A percentile compares a stretch with the other conserved stretches of the same genome.
Evolutionary conservation across 2,113 vertebrate genomes (phyloP).

Genomic region (Smithornis capensis): DNA sequence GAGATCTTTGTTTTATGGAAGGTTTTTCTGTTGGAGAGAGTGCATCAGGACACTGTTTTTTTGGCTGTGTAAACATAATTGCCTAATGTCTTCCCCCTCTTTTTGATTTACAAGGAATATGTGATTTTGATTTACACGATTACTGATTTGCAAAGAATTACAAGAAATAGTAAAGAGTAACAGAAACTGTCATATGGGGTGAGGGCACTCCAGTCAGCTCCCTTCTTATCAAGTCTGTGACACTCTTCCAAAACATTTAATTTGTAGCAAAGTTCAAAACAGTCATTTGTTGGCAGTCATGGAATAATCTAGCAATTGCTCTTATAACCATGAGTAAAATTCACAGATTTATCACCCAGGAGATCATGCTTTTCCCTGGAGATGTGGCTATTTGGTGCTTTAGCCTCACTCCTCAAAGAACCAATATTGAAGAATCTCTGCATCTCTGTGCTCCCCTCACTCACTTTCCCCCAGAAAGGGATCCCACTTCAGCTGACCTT

Average conservation of each 20-base stretch:
- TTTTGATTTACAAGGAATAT: neutral
- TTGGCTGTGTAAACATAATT: neutral
- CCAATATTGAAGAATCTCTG: neutral
- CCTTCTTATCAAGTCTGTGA: neutral
- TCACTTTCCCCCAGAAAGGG: neutral
- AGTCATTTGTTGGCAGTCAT: neutral
- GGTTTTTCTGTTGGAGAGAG: neutral
- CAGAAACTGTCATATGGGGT: neutral
- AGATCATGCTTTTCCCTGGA: neutral
- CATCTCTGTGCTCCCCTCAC: neutral
- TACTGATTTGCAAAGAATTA: neutral
- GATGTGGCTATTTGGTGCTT: neutral
- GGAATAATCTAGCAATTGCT: neutral
- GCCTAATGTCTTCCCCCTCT: neutral
- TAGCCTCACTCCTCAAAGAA: neutral
- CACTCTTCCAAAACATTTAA: neutral
- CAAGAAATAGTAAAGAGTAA: neutral
- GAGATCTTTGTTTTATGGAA: neutral
- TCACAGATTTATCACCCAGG: neutral
- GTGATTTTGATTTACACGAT: neutral
- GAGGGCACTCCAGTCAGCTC: neutral
- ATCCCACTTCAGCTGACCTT: neutral
- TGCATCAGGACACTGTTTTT: neutral
- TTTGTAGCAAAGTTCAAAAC: neutral
- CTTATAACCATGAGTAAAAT: neutral